Evolutionary conservation across 1,140 invertebrate genomes (phyloP), one percentile per base, ranked within the genome.

Genomic region (Apis laboriosa): DNA sequence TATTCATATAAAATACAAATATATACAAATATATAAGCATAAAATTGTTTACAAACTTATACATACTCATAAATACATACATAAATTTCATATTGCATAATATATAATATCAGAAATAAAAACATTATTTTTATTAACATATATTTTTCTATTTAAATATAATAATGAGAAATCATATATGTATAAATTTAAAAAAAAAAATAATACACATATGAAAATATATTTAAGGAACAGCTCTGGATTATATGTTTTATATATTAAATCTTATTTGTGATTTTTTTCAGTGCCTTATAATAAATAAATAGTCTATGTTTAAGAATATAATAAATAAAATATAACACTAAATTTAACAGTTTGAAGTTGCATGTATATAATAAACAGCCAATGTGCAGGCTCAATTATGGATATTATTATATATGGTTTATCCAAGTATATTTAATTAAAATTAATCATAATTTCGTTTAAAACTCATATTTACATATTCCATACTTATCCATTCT

Each of bases 351-450:
- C 24, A 43, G 28, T 49, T 71, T 66, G 17, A 79, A 86, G 17
- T 67, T 76, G 72, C 86, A 73, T 84, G 66, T 74, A 68, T 19
- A 64, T 66, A 43, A 43, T 43, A 87, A 75, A 17, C 61, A 83
- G 56, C 67, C 55, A 84, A 9, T 63, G 12, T 63, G 56, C 51
- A 70, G 58, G 58, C 70, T 78, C 58, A 24, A 56, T 70, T 5
- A 28, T 43, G 58, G 12, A 75, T 66, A 43, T 76, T 53, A 73
- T 77, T 61, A 9, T 43, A 71, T 74, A 63, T 24, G 77, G 53
- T 86, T 88, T 86, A 71, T 86, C 77, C 85, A 75, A 86, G 85
- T 86, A 84, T 77, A 73, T 55, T 68, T 61, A 81, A 66, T 15
- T 5, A 17, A 84, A 55, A 77, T 17, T 61, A 60, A 81, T 74